Base-by-base conservation (phyloP, 2,888 invertebrate species). In the Sesia bembeciformis region DNA sequence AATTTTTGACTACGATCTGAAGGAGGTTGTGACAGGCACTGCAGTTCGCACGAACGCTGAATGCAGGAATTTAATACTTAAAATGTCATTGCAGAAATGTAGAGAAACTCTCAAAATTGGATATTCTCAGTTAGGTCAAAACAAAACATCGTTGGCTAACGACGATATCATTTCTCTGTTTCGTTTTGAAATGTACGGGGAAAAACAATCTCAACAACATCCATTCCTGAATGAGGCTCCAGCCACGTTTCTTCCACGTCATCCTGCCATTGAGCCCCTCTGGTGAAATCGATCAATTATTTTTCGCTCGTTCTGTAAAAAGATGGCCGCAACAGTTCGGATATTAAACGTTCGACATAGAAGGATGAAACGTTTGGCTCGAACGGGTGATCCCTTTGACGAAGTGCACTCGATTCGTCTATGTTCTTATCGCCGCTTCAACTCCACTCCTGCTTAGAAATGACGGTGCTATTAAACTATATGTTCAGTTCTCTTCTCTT, bases 211-310 rank as follows among this genome's bases (percentile, higher is more conserved):
- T 46, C 23, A 23, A 23, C 46, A 23, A 46, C 46, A 46, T 46
- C 23, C 46, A 46, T 46, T 46, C 23, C 46, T 46, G 46, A 8
- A 46, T n/a, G 4, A 46, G 52, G n/a, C 40, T 39, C 52, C 6
- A 51, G 56, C 56, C 57, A 57, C 67, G 69, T 68, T 73, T 68
- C 68, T 72, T 76, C 68, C 78, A 76, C 79, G 78, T 79, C 77
- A 82, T 78, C 66, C 71, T 63, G 72, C 76, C 75, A 80, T 81
- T 80, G 80, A 76, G 74, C 46, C 46, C 46, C 46, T 46, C 46
- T 7, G 46, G 46, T 46, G n/a, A 8, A 46, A 86, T 84, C 84
- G 80, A 88, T 88, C 84, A 84, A 83, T 87, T 86, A 86, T 84
- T 84, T 85, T 85, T 81, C 80, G 74, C 74, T 78, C 70, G 71